These are phyloP conservation scores for Mareca strepera DNA, from an alignment of 2,797 vertebrate genomes.

Conservation along the genomic window DNA sequence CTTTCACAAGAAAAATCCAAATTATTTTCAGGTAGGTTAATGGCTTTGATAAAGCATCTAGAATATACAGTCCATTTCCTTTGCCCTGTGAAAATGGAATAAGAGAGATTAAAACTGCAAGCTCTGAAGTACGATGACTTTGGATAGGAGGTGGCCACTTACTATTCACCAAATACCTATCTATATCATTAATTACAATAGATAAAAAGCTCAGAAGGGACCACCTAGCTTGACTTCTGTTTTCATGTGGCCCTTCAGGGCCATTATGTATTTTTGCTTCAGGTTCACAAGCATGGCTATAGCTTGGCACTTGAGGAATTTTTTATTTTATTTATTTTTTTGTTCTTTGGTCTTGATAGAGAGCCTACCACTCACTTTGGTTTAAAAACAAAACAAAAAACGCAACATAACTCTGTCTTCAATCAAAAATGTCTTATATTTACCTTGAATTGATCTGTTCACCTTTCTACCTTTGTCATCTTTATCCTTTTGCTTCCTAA, in stretches of 20 bases:
- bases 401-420: background rate
- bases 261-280: background rate
- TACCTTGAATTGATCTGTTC: background rate
- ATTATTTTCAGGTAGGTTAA: background rate
- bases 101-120: background rate
- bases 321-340: too few relatives aligned
- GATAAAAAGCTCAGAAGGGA: background rate
- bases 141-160: background rate
- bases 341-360: background rate
- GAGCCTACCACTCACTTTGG: background rate
- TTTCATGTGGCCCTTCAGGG: background rate
- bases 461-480: background rate
- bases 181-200: background rate
- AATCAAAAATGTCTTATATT: background rate
- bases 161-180: background rate
- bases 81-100: background rate
- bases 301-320: background rate
- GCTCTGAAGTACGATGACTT: background rate
- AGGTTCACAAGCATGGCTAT: background rate
- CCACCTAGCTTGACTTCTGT: background rate
- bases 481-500: background rate
- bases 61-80: background rate
- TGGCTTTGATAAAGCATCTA: background rate
- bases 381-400: background rate
- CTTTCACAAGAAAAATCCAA: background rate